phyloP scores from a whole-genome alignment of 2,113 vertebrate species.

The Pygoscelis adeliae region DNA sequence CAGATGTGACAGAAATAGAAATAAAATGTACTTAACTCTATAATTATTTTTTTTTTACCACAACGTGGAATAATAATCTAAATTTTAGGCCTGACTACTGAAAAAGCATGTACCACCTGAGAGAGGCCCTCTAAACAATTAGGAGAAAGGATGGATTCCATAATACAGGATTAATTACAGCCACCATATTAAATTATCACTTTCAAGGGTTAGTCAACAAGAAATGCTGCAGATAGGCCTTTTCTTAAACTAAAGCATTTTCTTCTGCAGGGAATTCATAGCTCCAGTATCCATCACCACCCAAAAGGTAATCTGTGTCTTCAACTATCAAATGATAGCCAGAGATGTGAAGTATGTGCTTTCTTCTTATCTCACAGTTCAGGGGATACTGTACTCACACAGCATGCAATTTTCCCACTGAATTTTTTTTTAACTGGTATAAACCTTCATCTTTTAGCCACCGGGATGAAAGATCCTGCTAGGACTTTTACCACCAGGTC shows the following conservation, averaged over 20 bases:
- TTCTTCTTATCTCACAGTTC: neutral
- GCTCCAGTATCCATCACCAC: neutral
- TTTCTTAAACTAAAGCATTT: neutral
- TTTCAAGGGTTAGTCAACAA: neutral
- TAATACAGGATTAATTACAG: neutral
- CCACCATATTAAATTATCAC: neutral
- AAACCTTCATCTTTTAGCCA: neutral
- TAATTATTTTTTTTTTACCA: neutral
- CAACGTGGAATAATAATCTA: neutral
- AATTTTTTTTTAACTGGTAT: neutral
- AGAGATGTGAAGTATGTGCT: neutral
- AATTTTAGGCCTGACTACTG: neutral
- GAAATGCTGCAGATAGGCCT: neutral
- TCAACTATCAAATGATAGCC: neutral
- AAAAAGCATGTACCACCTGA: neutral
- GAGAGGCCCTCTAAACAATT: neutral
- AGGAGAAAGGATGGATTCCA: neutral
- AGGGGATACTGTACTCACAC: neutral
- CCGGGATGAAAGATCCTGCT: neutral
- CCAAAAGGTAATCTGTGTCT: neutral
- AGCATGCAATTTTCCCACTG: neutral
- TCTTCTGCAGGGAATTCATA: neutral
- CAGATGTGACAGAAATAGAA: neutral
- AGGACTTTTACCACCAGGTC: neutral
- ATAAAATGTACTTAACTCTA: neutral